Base-by-base conservation (phyloP, 2,888 invertebrate species). In the Stenolophus ochropezus region DNA sequence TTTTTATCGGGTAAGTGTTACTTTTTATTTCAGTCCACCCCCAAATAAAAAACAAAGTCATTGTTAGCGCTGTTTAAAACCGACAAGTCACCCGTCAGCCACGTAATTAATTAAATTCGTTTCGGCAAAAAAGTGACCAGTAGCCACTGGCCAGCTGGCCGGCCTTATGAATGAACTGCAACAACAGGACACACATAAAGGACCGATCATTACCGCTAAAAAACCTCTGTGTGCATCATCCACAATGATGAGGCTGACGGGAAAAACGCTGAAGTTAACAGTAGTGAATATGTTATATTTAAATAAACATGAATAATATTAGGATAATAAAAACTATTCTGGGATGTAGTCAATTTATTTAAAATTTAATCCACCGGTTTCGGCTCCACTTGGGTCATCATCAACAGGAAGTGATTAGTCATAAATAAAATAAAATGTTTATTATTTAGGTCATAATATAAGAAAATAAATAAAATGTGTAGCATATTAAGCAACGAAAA, bases 21-120 rank as follows among this genome's bases (percentile, higher is more conserved):
- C 23, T 73, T 49, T 73, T 75, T 75, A 75, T 75, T 75, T 75
- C 18, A n/a, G 73, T 49, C 16, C 73, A 73, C 49, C 18, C 51
- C 21, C n/a, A 23, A 53, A 53, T 16, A 75, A 75, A 75, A 75
- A 75, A 75, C 69, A 78, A 78, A 65, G 65, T 51, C 69, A 78
- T 78, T 78, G 78, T 78, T 78, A 78, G 49, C 33, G 65, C 65
- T 69, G 53, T 61, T 78, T 69, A 78, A 78, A 78, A 78, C 69
- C 65, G 78, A 77, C 77, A 77, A 77, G 77, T 78, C 75, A 75
- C 53, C 53, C 53, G 75, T 75, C 78, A 78, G 78, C 27, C 14
- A 69, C 49, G 20, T 78, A 78, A 78, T 78, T 78, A 78, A 78
- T 78, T 78, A 78, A 69, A 78, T 78, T 78, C 20, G 69, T 78